These are phyloP conservation scores for Cremastinae sp. DNA, from an alignment of 2,888 invertebrate species.

Conservation along the genomic window DNA sequence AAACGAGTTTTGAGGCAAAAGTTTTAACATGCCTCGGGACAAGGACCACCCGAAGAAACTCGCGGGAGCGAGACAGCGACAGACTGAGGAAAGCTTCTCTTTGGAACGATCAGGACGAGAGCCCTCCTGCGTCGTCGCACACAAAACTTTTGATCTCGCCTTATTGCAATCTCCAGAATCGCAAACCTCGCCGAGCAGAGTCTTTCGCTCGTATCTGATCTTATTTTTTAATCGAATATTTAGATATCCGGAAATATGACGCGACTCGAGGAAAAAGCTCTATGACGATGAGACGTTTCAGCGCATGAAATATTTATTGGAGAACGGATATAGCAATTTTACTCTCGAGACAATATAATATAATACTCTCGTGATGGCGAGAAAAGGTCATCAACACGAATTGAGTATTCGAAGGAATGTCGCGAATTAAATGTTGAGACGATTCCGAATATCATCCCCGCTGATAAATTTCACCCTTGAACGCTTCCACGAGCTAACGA, in stretches of 20 bases:
- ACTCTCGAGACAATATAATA: neutral
- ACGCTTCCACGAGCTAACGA: neutral
- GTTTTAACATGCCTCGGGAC: slow-evolving; percentile 66
- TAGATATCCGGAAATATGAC: slow-evolving; percentile 63
- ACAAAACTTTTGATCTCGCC: slow-evolving; percentile 77
- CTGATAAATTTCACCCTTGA: neutral
- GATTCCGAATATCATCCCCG: neutral
- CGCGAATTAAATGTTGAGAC: slow-evolving; percentile 3
- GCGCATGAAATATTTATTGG: slow-evolving; percentile 19
- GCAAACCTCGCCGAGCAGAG: slow-evolving; percentile 60
- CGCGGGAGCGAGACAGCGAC: slow-evolving; percentile 33
- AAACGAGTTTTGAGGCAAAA: slow-evolving; percentile 74
- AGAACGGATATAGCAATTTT: neutral
- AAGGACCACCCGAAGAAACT: slow-evolving; percentile 27
- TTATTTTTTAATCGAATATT: slow-evolving; percentile 71
- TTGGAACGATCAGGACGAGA: slow-evolving; percentile 30
- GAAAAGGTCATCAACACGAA: neutral
- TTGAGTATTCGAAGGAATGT: neutral
- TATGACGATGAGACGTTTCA: slow-evolving; percentile 1
- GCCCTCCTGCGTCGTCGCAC: slow-evolving; percentile 37
- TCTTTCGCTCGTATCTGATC: slow-evolving; percentile 42
- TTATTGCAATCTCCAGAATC: slow-evolving; percentile 74
- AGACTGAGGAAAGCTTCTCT: slow-evolving; percentile 49
- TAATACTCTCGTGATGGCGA: neutral
- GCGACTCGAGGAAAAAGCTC: slow-evolving; percentile 53